Base-by-base conservation (phyloP, 2,113 vertebrate species). In the Dipodomys spectabilis region DNA sequence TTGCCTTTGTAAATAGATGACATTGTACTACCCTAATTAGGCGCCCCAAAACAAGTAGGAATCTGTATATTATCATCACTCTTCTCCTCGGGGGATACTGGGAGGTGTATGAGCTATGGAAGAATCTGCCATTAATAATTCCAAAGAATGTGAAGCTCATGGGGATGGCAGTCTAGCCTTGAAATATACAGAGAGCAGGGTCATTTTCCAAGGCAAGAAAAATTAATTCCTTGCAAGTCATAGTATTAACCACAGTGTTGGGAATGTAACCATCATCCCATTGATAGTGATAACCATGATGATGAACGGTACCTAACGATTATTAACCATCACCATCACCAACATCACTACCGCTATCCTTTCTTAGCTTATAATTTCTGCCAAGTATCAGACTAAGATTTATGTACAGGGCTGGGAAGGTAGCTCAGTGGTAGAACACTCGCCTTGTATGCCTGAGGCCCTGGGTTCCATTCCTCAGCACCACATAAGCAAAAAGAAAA, bases 1-100 rank as follows among this genome's bases (percentile, higher is more conserved):
- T 94, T 78, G 84, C 53, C 39, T 81, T 90, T 88, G 75, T 94
- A 53, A 93, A 92, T 94, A 93, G 90, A 80, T 82, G 78, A 86
- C 85, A 93, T 95, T 79, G 49, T 94, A 44, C 71, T 92, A 25
- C 23, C 27, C 81, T 95, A 94, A 95, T 97, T 91, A 96, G 78
- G 77, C 71, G 62, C 73, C 45, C 73, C 39, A 67, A 88, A 88
- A 87, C 83, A 74, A 73, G 84, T 71, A 88, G 71, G 71, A 94
- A 94, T 96, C 49, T 93, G 30, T 82, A 23, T 85, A 44, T 72
- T 82, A 94, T 86, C 85, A 93, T 87, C 81, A 57, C 32, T 82
- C 9, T 72, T 88, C 82, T 65, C 89, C 44, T 11, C 7, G 3
- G 69, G 87, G 78, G 49, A 10, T 82, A n/a, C 18, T 86, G 57